phyloP scores from a whole-genome alignment of 2,113 vertebrate genomes.

The Fukomys damarensis region DNA sequence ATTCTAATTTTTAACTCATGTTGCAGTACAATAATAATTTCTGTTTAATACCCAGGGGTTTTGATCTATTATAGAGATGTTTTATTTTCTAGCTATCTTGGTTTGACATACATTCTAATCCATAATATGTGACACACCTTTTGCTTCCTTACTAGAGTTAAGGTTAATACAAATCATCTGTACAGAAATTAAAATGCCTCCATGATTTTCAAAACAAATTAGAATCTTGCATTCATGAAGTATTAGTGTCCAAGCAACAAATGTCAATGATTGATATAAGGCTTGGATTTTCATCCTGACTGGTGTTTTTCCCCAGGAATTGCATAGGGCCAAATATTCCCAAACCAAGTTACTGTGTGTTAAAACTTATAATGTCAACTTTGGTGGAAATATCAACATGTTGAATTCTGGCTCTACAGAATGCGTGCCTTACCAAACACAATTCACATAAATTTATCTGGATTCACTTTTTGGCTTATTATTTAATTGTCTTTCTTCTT shows the following conservation, averaged over 20 bases:
- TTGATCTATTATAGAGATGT: not conserved
- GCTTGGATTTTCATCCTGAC: conserved; percentile 21
- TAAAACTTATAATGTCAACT: not conserved
- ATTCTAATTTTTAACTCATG: conserved; percentile 36
- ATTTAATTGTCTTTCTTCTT: not conserved
- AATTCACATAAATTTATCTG: conserved; percentile 15
- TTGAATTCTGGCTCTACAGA: not conserved
- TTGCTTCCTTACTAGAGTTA: not conserved
- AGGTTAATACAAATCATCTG: conserved; percentile 34
- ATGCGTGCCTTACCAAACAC: not conserved
- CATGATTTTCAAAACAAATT: conserved; percentile 53
- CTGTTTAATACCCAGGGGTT: not conserved
- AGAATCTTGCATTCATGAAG: conserved; percentile 3
- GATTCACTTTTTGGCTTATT: conserved; percentile 11
- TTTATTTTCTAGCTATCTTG: conserved; percentile 56
- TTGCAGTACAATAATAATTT: conserved; percentile 52
- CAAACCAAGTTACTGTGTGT: not conserved
- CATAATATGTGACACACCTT: not conserved
- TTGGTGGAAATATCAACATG: not conserved
- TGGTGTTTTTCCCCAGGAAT: not conserved
- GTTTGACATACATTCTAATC: conserved; percentile 39
- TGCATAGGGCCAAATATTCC: not conserved
- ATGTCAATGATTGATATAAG: not conserved
- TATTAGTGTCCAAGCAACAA: not conserved
- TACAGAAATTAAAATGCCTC: not conserved